phyloP scores from a whole-genome alignment of 2,797 vertebrate genomes.

The Xiphorhynchus erythropygius region DNA sequence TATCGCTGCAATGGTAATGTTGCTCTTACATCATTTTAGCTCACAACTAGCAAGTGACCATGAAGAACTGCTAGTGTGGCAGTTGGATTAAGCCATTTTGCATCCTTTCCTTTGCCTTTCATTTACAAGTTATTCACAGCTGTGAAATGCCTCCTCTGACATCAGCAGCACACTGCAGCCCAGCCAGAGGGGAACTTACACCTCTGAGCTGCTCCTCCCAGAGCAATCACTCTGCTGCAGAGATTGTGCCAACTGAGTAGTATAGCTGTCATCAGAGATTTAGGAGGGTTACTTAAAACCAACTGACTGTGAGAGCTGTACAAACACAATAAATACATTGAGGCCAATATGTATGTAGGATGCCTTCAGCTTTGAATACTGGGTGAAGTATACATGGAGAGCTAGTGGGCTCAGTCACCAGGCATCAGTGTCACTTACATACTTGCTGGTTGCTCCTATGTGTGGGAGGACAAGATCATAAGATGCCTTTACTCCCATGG shows the following conservation, averaged over 20 bases:
- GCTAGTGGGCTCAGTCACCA: background rate
- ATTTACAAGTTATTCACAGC: background rate
- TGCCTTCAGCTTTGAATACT: background rate
- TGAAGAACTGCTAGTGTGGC: background rate
- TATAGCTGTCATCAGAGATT: background rate
- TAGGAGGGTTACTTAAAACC: background rate
- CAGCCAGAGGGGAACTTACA: background rate
- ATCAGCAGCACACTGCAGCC: background rate
- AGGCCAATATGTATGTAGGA: background rate
- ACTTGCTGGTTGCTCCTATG: background rate
- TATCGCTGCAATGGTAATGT: slow-evolving; percentile 95
- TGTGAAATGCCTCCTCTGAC: background rate
- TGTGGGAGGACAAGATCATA: background rate
- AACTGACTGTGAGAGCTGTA: background rate
- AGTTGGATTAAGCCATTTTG: background rate
- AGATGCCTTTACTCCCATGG: background rate
- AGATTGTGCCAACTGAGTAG: background rate
- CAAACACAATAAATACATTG: background rate
- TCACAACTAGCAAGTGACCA: background rate
- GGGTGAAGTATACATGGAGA: background rate
- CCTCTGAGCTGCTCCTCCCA: background rate
- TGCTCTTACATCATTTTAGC: background rate
- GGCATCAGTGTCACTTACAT: background rate
- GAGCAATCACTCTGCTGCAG: background rate
- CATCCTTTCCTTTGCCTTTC: background rate